Conservation (phyloP, 1,140 invertebrate genomes). For the Telenomus remus region DNA sequence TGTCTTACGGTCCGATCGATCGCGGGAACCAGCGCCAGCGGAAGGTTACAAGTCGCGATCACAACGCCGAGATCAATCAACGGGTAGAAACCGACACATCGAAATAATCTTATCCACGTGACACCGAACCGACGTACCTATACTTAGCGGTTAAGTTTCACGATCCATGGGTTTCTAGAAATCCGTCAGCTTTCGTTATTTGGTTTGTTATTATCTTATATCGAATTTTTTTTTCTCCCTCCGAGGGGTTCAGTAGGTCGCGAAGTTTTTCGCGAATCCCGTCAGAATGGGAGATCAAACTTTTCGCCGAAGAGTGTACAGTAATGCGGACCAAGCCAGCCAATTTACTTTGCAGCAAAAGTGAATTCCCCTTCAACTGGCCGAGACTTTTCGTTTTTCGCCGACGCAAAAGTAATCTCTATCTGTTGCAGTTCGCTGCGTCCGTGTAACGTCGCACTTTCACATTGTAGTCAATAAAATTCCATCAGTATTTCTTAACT, state of each 20-base stretch:
- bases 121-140: conserved; percentile 36
- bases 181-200: no score
- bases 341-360: background rate
- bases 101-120: conserved; percentile 47
- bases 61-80: conserved; percentile 35
- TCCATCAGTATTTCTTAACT: background rate
- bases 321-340: conserved; percentile 18
- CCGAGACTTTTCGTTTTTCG: background rate
- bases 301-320: conserved; percentile 7
- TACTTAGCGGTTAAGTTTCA: conserved; percentile 39
- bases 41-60: conserved; percentile 33
- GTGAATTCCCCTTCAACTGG: background rate
- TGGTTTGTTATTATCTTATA: conserved; percentile 29
- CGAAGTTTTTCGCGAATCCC: no score
- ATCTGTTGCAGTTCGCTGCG: background rate
- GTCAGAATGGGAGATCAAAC: no score
- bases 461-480: conserved; percentile 1
- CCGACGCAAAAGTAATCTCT: background rate
- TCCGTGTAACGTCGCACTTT: background rate
- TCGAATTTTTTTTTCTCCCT: no score
- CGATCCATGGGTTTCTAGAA: no score
- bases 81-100: conserved; percentile 43
- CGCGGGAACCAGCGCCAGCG: conserved; percentile 27
- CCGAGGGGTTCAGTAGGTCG: no score
- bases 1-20: conserved; percentile 56